Conservation (phyloP, 1,140 invertebrate species). For the Hestina assimilis region DNA sequence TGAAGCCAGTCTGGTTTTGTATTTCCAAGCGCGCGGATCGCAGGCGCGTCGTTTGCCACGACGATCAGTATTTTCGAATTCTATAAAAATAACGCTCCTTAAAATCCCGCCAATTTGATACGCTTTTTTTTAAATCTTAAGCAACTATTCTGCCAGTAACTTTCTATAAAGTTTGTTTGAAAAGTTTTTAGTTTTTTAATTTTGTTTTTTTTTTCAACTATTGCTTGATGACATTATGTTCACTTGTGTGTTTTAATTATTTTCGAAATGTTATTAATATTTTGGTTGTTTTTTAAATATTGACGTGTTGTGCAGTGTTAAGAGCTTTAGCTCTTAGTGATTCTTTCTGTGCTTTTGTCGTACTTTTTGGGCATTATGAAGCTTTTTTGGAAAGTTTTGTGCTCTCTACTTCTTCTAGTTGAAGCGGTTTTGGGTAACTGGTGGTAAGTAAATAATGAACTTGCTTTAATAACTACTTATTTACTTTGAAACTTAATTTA, state of each 20-base stretch:
- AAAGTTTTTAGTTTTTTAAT: conserved; percentile 50
- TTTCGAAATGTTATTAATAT: conserved; percentile 42
- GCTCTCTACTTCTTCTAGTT: conserved; percentile 50
- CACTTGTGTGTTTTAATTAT: conserved; percentile 49
- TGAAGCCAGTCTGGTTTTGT: conserved; percentile 75
- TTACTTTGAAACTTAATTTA: not conserved
- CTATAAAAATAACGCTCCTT: conserved; percentile 42
- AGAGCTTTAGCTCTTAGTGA: conserved; percentile 17
- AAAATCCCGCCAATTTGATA: conserved; percentile 41
- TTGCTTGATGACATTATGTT: conserved; percentile 49
- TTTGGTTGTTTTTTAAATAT: conserved; percentile 46
- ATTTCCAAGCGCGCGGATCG: conserved; percentile 63
- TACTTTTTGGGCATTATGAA: conserved; percentile 55
- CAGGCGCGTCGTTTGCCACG: conserved; percentile 40
- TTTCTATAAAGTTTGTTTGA: conserved; percentile 54
- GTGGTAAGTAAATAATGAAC: conserved; percentile 57
- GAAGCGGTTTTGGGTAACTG: conserved; percentile 61
- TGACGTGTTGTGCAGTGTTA: conserved; percentile 48
- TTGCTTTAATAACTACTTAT: conserved; percentile 18
- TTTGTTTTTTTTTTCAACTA: conserved; percentile 39
- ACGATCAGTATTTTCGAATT: conserved; percentile 60
- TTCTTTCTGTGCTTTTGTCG: conserved; percentile 43
- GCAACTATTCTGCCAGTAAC: conserved; percentile 24
- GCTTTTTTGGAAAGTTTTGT: conserved; percentile 67
- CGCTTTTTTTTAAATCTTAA: conserved; percentile 39